These are phyloP conservation scores for Holothuria glaberrima DNA, from an alignment of 35 echinoderm and acorn worm genomes.

Conservation along the genomic window DNA sequence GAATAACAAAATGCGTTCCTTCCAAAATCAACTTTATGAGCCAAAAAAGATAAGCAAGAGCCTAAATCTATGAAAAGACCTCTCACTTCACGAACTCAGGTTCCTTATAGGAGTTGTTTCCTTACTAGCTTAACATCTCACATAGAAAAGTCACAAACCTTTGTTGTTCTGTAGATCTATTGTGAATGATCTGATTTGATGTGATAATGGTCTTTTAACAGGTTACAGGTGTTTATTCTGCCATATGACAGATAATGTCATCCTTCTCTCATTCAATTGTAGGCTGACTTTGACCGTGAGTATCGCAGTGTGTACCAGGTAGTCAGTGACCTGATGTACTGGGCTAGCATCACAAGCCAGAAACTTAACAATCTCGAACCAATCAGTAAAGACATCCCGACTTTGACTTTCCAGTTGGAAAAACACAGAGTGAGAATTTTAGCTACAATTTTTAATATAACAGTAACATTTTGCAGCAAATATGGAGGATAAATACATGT, in stretches of 20 bases:
- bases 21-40: no score
- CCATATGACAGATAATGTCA: no score
- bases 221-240: no score
- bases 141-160: background rate
- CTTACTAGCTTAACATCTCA: no score
- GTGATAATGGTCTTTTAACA: no score
- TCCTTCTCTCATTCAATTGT: background rate
- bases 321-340: constrained; percentile 93
- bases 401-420: constrained; percentile 88
- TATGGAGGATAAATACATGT: no score
- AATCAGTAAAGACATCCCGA: constrained; percentile 94
- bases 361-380: constrained; percentile 86
- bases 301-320: constrained; percentile 87
- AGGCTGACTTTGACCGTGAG: constrained; percentile 93
- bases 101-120: background rate
- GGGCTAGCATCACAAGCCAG: constrained; percentile 80
- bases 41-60: no score
- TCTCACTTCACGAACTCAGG: no score
- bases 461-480: no score
- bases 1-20: no score
- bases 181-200: background rate
- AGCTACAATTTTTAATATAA: no score
- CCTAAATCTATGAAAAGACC: no score
- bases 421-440: constrained; percentile 80
- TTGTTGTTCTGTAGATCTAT: background rate